Conservation (phyloP, 2,888 invertebrate genomes). For the Diarsia rubi region DNA sequence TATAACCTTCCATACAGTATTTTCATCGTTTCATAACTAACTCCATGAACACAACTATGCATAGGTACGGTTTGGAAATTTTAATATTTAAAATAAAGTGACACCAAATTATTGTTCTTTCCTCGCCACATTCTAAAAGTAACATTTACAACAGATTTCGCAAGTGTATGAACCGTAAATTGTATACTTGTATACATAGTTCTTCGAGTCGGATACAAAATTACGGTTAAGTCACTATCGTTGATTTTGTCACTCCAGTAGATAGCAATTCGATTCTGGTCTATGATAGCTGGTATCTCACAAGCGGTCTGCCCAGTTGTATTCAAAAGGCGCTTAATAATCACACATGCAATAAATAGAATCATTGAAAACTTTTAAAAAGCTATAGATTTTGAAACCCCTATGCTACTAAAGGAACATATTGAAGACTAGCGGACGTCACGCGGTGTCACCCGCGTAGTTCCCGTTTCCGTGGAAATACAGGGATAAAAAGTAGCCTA, state of each 20-base stretch:
- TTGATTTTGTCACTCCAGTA: not conserved
- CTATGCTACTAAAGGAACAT: not conserved
- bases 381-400: not conserved
- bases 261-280: not conserved
- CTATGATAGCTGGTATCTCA: not conserved
- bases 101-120: not conserved
- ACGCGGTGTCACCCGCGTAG: too few species aligned
- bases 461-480: too few species aligned
- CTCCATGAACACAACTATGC: not conserved
- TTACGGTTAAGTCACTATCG: too few species aligned
- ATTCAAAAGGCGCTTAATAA: not conserved
- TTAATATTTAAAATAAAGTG: not conserved
- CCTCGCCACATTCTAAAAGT: not conserved
- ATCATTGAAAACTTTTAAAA: not conserved
- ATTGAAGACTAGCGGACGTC: too few species aligned
- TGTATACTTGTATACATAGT: not conserved
- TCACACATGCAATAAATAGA: not conserved
- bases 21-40: not conserved
- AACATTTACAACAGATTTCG: not conserved
- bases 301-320: not conserved
- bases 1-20: not conserved
- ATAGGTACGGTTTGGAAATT: not conserved
- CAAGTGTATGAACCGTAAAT: not conserved
- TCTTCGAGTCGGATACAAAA: not conserved
- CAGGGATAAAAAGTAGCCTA: too few species aligned